Evolutionary conservation across 2,113 vertebrate genomes (phyloP).

Genomic region (Lontra canadensis): DNA sequence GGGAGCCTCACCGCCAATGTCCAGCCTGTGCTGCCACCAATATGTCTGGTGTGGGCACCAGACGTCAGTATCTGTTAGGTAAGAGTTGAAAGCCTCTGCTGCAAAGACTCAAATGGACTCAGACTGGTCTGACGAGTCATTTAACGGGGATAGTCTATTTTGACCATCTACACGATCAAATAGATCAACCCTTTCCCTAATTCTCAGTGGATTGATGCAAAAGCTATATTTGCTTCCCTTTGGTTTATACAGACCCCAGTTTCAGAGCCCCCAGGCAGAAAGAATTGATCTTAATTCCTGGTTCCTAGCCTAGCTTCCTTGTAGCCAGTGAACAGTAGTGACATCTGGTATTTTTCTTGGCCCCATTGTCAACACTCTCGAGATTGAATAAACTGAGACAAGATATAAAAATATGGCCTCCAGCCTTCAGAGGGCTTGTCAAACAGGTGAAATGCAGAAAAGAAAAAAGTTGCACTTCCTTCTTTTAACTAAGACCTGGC

Average conservation of each 20-base stretch:
- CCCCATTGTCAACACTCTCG: background rate
- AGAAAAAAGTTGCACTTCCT: background rate
- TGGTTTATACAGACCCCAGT: background rate
- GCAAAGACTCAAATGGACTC: background rate
- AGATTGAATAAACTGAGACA: background rate
- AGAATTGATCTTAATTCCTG: background rate
- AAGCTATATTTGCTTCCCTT: background rate
- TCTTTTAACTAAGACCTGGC: background rate
- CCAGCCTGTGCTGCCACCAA: background rate
- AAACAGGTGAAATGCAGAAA: background rate
- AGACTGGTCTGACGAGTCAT: background rate
- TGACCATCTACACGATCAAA: background rate
- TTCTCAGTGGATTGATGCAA: background rate
- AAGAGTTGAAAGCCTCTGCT: background rate
- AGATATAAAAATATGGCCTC: background rate
- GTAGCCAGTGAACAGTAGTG: background rate
- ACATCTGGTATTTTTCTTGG: slow-evolving; percentile 1
- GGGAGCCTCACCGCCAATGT: too few relatives aligned
- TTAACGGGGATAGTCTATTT: background rate
- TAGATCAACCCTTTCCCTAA: background rate
- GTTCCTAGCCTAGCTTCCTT: background rate
- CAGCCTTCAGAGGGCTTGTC: background rate
- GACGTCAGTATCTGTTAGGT: background rate
- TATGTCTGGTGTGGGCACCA: background rate
- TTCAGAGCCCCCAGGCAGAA: background rate